These are phyloP conservation scores for Physocephala rufipes DNA, from an alignment of 2,888 invertebrate genomes.

Conservation along the genomic window DNA sequence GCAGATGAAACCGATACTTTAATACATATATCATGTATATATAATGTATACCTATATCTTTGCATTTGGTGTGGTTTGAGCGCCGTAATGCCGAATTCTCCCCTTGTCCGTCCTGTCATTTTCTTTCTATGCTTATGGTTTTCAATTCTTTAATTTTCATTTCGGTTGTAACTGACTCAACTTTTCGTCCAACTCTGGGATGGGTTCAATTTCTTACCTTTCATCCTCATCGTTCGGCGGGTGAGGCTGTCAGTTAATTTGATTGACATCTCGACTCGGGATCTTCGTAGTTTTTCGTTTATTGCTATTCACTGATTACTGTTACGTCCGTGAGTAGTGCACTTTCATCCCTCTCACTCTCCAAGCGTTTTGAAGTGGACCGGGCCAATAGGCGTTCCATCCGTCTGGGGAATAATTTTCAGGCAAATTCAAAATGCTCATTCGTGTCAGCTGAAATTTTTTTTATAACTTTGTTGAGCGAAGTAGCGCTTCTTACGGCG, in stretches of 20 bases:
- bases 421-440: no score
- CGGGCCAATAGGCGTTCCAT: no score
- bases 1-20: background rate
- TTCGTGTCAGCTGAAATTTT: no score
- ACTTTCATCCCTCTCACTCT: background rate
- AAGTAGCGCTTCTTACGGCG: no score
- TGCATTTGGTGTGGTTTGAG: background rate
- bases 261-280: slow-evolving; percentile 64
- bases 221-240: slow-evolving; percentile 49
- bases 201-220: slow-evolving; percentile 21
- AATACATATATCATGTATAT: background rate
- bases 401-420: no score
- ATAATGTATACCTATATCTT: background rate
- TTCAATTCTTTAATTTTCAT: background rate
- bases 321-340: slow-evolving; percentile 44
- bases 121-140: background rate
- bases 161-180: background rate
- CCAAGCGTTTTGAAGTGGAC: no score
- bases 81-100: background rate
- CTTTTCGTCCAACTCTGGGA: background rate
- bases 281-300: slow-evolving; percentile 53
- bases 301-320: slow-evolving; percentile 50
- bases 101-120: background rate
- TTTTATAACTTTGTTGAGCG: no score
- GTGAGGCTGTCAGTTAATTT: slow-evolving; percentile 60